Evolutionary conservation across 2,113 vertebrate species (phyloP).

Genomic region (Excalfactoria chinensis): DNA sequence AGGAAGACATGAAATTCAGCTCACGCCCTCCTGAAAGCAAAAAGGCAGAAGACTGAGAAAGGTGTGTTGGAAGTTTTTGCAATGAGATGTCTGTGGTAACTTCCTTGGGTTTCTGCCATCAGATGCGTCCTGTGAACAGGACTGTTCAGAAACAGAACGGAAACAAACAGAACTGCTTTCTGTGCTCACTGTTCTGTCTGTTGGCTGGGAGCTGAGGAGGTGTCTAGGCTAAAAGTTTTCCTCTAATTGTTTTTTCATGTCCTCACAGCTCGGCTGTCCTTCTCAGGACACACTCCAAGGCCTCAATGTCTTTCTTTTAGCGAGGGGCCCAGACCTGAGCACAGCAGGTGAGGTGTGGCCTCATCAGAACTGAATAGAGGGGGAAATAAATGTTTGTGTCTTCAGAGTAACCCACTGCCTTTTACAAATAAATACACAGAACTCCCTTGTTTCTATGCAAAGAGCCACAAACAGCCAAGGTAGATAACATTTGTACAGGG

Average conservation of each 20-base stretch:
- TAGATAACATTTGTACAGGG: background rate
- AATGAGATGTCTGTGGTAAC: background rate
- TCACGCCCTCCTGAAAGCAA: background rate
- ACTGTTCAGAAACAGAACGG: too few relatives aligned
- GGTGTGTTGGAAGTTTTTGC: background rate
- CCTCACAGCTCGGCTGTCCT: too few relatives aligned
- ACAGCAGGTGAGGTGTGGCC: too few relatives aligned
- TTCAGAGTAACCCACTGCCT: background rate
- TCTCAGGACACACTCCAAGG: too few relatives aligned
- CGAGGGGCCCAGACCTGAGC: too few relatives aligned
- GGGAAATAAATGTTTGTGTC: background rate
- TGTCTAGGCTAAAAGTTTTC: background rate
- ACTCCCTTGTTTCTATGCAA: fast-evolving
- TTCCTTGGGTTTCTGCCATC: background rate
- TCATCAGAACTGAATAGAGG: too few relatives aligned
- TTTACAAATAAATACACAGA: background rate
- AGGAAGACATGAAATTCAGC: background rate
- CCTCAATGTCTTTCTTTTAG: too few relatives aligned
- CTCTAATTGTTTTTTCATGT: background rate
- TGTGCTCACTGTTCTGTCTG: background rate
- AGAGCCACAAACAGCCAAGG: background rate
- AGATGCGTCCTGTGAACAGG: background rate
- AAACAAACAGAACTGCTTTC: too few relatives aligned
- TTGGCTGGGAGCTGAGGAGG: background rate
- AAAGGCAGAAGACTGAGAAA: background rate